Base-by-base conservation (phyloP, 2,113 vertebrate genomes). In the Thalassoma bifasciatum region DNA sequence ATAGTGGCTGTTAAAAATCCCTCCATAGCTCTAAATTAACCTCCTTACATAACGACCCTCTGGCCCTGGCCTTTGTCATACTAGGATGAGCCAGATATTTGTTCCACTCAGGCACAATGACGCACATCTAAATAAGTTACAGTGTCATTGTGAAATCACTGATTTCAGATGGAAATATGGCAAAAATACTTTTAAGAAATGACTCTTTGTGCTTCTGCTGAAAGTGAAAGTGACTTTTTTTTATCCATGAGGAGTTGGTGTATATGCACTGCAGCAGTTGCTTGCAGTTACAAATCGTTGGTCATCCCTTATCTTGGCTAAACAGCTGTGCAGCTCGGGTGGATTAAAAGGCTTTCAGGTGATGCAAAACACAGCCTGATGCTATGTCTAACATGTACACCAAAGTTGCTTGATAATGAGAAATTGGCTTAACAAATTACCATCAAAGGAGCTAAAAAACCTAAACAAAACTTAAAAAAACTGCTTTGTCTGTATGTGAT, bases 31-130 rank as follows among this genome's bases (percentile, higher is more conserved):
- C 60, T 36, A 54, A 73, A 66, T 61, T 14, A 73, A 73, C 64
- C 67, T 26, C 46, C 42, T 89, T 81, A 85, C 77, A 64, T 86
- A 84, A 86, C 19, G 53, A 71, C 52, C 75, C 68, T 81, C 23
- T 23, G 65, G 72, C 57, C 67, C 4, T 52, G 10, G 72, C 73
- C 68, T 49, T 77, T 26, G 62, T 68, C 59, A 36, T 21, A 37
- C 3, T 51, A 67, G n/a, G 42, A 42, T 14, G 42, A 76, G 66
- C 65, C 84, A 79, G 22, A 57, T 49, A 66, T 75, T 66, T 77
- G 56, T 64, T 80, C 66, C 47, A 64, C 19, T 36, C 22, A 22
- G 76, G 56, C 66, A 34, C 53, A 57, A 34, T 49, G 59, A 74
- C 14, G n/a, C 11, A 2, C 34, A 50, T 76, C 66, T 23, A 52